Base-by-base conservation (phyloP, 2,888 invertebrate genomes). In the Notodonta dromedarius region DNA sequence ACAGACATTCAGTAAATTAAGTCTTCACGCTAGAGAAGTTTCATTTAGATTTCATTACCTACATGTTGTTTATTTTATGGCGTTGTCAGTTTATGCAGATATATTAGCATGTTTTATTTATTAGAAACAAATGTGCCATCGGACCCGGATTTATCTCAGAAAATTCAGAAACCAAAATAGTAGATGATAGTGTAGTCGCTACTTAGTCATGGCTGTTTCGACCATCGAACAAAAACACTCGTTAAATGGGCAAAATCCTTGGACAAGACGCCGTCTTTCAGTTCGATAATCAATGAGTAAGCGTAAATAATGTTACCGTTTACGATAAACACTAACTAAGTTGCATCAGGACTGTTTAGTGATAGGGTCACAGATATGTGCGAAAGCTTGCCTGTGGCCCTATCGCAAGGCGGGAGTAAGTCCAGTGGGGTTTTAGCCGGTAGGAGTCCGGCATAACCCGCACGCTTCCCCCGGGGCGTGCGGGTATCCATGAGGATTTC, bases 321-420 rank as follows among this genome's bases (percentile, higher is more conserved):
- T 35, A 35, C 5, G 35, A 50, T 16, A 16, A 57, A 51, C 51
- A 61, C 59, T 63, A 73, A 69, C 70, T 62, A 69, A 62, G 58
- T 16, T 67, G 63, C 67, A 62, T 66, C 65, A 40, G 60, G 61
- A 63, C 52, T 63, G 66, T n/a, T n/a, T n/a, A n/a, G n/a, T n/a
- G n/a, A n/a, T n/a, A n/a, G n/a, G n/a, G n/a, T n/a, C n/a, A n/a
- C n/a, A n/a, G n/a, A n/a, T n/a, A n/a, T n/a, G n/a, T n/a, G n/a
- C n/a, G n/a, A n/a, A n/a, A n/a, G n/a, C n/a, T n/a, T n/a, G n/a
- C n/a, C n/a, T n/a, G n/a, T n/a, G n/a, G n/a, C n/a, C n/a, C n/a
- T n/a, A n/a, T n/a, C n/a, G n/a, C n/a, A n/a, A n/a, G n/a, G n/a
- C n/a, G n/a, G n/a, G n/a, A n/a, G n/a, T n/a, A n/a, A n/a, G n/a